Conservation (phyloP, 2,113 vertebrate genomes). For the Quiscalus mexicanus region DNA sequence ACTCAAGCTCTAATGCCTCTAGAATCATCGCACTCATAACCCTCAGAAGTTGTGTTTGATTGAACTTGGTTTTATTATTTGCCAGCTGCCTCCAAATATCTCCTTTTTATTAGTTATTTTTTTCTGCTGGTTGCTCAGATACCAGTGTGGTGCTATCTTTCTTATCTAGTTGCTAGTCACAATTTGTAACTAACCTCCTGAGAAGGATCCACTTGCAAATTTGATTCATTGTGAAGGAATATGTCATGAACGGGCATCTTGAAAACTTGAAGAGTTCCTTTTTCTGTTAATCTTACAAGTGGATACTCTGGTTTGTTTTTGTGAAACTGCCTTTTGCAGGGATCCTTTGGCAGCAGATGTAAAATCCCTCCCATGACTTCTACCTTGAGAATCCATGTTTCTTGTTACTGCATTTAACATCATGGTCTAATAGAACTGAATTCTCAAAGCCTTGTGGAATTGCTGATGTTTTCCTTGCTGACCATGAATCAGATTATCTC, state of each 20-base stretch:
- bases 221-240: neutral
- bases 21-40: neutral
- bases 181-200: neutral
- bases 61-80: neutral
- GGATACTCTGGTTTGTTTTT: neutral
- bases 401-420: neutral
- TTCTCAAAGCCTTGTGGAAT: neutral
- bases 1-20: neutral
- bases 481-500: fast-evolving
- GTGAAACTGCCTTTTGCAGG: neutral
- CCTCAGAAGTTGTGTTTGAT: neutral
- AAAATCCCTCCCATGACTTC: neutral
- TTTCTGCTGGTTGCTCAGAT: neutral
- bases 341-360: neutral
- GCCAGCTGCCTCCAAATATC: neutral
- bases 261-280: neutral
- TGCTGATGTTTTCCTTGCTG: neutral
- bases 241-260: neutral
- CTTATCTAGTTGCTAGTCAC: neutral
- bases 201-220: neutral
- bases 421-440: neutral
- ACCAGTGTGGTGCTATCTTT: neutral
- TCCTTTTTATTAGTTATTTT: neutral
- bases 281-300: neutral
- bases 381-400: neutral